Evolutionary conservation across 2,113 vertebrate genomes (phyloP).

Genomic region (cattle (Bos taurus)): ARS-UCD2.0 NC_037328.1:133108001-133108500

Average conservation of each 20-base stretch:
- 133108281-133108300: neutral
- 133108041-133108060: neutral
- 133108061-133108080: neutral
- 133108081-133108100: neutral
- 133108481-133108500: neutral
- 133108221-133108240: neutral
- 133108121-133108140: neutral
- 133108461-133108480: neutral
- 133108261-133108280: neutral
- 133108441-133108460: neutral
- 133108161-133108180: neutral
- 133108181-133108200: neutral
- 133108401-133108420: neutral
- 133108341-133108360: neutral
- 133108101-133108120: rapidly evolving
- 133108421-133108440: neutral
- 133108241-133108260: neutral
- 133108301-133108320: neutral
- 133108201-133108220: neutral
- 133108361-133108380: neutral
- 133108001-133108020: neutral
- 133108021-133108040: neutral
- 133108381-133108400: neutral
- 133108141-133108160: neutral
- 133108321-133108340: neutral